phyloP scores from a whole-genome alignment of 2,888 invertebrate genomes.

The Poecilus cupreus region DNA sequence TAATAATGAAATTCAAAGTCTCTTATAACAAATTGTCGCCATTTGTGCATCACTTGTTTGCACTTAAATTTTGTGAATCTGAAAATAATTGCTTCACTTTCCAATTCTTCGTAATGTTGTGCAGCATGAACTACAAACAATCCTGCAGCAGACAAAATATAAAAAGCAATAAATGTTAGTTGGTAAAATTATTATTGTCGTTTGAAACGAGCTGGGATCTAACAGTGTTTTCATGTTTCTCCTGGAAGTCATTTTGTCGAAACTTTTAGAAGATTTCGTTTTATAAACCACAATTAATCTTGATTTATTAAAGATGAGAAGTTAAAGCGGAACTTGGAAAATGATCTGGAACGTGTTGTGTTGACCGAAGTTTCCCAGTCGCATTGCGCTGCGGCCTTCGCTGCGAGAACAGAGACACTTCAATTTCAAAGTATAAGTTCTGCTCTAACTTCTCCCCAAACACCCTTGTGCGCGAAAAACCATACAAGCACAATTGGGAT shows the following conservation, averaged over 20 bases:
- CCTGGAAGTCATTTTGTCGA: conserved; percentile 56
- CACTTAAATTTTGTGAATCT: too few species aligned
- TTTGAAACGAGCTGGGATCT: conserved; percentile 22
- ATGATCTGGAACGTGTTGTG: conserved; percentile 58
- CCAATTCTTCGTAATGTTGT: not conserved
- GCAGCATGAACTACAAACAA: not conserved
- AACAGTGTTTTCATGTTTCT: conserved; percentile 57
- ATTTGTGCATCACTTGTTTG: too few species aligned
- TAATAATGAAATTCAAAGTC: too few species aligned
- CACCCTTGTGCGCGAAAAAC: not conserved
- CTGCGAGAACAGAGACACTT: not conserved
- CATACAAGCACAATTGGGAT: not conserved
- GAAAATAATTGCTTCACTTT: not conserved
- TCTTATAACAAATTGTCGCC: too few species aligned
- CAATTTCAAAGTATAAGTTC: conserved; percentile 27
- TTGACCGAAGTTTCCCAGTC: conserved; percentile 44
- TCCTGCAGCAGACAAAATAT: conserved; percentile 4
- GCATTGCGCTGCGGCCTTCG: not conserved
- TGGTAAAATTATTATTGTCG: conserved; percentile 44
- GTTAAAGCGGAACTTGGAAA: conserved; percentile 57
- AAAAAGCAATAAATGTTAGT: conserved; percentile 49
- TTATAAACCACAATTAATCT: conserved; percentile 59
- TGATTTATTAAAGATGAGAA: conserved; percentile 58
- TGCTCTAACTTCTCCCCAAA: conserved; percentile 18
- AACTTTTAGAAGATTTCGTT: conserved; percentile 56